Percentiles rank a stretch among this genome's conserved stretches.
These are phyloP conservation scores for Tryphoninae sp. DNA, from an alignment of 2,888 invertebrate species.

Conservation along the genomic window DNA sequence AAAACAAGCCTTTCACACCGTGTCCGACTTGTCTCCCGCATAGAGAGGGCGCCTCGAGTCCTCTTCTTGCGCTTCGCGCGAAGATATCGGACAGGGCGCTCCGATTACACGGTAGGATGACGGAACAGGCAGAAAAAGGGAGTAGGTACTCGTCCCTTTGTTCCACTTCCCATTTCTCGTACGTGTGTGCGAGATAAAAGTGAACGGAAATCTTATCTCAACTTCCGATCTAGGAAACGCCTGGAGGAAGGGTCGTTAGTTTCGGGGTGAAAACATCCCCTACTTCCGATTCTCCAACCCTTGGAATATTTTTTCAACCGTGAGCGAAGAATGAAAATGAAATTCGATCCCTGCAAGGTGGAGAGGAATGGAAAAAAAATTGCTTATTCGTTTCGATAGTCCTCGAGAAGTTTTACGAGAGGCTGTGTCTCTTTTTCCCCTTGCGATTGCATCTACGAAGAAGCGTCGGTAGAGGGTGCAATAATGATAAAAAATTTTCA, in stretches of 20 bases:
- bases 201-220: slow-evolving; percentile 71
- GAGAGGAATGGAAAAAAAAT: neutral
- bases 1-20: slow-evolving; percentile 2
- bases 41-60: slow-evolving; percentile 32
- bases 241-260: slow-evolving; percentile 3
- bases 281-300: slow-evolving; percentile 54
- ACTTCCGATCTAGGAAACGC: slow-evolving; percentile 65
- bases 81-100: slow-evolving; percentile 37
- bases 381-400: slow-evolving; percentile 18
- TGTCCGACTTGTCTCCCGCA: neutral
- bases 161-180: slow-evolving; percentile 65
- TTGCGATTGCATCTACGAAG: neutral
- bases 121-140: neutral
- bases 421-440: slow-evolving; percentile 1
- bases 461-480: slow-evolving; percentile 26
- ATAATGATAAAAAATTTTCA: slow-evolving; percentile 40
- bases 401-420: slow-evolving; percentile 21
- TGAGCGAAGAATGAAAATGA: slow-evolving; percentile 18
- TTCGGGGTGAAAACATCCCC: slow-evolving; percentile 42
- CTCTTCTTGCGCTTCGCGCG: slow-evolving; percentile 1
- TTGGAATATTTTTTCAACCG: slow-evolving; percentile 5
- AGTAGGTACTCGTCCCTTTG: slow-evolving; percentile 51
- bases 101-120: slow-evolving; percentile 26
- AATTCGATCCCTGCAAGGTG: slow-evolving; percentile 29
- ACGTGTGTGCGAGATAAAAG: slow-evolving; percentile 55